These are phyloP conservation scores for Paracanthobrama guichenoti DNA, from an alignment of 2,113 vertebrate genomes.

Conservation along the genomic window DNA sequence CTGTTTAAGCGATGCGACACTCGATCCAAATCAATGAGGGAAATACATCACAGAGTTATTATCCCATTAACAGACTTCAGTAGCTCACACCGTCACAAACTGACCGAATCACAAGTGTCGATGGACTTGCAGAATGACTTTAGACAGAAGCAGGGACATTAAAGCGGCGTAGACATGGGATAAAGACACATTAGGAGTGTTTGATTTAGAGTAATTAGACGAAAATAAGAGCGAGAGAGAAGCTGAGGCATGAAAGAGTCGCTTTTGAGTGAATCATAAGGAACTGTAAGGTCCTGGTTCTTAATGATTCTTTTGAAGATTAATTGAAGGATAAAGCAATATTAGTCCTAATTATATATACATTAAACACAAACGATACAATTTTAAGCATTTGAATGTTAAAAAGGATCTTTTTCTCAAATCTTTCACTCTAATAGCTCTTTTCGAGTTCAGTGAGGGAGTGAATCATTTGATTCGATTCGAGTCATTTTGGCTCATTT, in stretches of 20 bases:
- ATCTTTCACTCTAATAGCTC: background rate
- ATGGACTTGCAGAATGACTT: background rate
- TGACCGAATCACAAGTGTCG: background rate
- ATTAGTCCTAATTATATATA: background rate
- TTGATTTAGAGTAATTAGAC: too few species aligned
- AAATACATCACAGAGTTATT: constrained; percentile 1
- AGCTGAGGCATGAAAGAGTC: background rate
- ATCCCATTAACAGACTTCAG: constrained; percentile 22
- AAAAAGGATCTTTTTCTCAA: background rate
- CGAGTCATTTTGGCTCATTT: background rate
- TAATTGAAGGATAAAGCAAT: background rate
- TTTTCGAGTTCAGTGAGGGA: background rate
- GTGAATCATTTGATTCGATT: background rate
- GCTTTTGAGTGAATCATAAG: background rate
- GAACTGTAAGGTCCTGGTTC: background rate
- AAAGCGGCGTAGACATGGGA: too few species aligned
- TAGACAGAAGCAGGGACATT: background rate
- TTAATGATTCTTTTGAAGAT: background rate
- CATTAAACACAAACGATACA: background rate
- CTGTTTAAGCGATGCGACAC: background rate
- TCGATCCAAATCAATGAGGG: background rate
- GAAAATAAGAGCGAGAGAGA: background rate
- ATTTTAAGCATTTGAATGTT: background rate
- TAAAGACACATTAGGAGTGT: too few species aligned
- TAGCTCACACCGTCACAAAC: background rate